Base-by-base conservation (phyloP, 2,888 invertebrate genomes). In the Melanostoma mellinum region DNA sequence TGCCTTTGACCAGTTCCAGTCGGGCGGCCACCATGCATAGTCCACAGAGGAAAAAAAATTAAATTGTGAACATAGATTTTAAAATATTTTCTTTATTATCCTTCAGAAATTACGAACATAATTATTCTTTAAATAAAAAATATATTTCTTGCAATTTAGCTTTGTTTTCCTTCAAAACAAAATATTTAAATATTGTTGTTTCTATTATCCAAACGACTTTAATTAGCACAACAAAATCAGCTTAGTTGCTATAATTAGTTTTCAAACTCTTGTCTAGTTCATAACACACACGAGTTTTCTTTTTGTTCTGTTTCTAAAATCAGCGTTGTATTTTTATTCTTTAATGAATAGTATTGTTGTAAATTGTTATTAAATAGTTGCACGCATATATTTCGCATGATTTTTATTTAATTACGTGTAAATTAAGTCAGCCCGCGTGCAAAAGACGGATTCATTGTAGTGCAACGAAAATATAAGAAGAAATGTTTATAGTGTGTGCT, bases 371-470 rank as follows among this genome's bases (percentile, higher is more conserved):
- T 60, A 58, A 53, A 73, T 60, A 71, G 63, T 81, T 72, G 35
- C 35, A 60, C 50, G 36, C 53, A 60, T 42, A 61, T 42, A 33
- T 56, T 60, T 33, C 38, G 35, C 56, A 30, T 56, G 50, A 60
- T 55, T 0, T 60, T 60, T 42, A 6, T 46, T 36, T 35, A 9
- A 38, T 55, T 60, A 73, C 58, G 56, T 82, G 58, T 78, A 82
- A 82, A 82, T 82, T 82, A 82, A 82, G 82, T 82, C 82, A 78
- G 78, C 73, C 82, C 78, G 77, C 69, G 73, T 78, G 78, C 82
- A 32, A 60, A 46, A 82, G 77, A 77, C 77, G 82, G 82, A 73
- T 74, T 82, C 44, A 78, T 36, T 77, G 53, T 20, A 20, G 82
- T 82, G 77, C 78, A 69, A 73, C 71, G 75, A 38, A 48, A 61